Evolutionary conservation across 2,888 invertebrate genomes (phyloP).

Genomic region (Synergus gifuensis): DNA sequence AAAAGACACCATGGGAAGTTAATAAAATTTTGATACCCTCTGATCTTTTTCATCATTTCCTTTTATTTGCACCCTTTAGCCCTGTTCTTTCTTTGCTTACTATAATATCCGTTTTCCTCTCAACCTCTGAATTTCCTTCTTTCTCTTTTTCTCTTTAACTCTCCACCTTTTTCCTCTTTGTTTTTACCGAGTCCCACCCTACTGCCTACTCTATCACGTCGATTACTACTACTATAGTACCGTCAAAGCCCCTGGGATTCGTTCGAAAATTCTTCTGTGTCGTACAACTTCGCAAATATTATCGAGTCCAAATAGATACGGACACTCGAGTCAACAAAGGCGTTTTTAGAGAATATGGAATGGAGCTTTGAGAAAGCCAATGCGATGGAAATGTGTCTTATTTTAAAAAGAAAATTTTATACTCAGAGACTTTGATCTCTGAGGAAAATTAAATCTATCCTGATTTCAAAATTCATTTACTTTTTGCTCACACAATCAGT

Average conservation of each 20-base stretch:
- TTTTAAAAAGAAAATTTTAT: slow-evolving; percentile 31
- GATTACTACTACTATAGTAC: slow-evolving; percentile 53
- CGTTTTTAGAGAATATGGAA: slow-evolving; percentile 6
- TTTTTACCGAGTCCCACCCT: slow-evolving; percentile 26
- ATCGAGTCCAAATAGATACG: slow-evolving; percentile 32
- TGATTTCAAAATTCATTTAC: background rate
- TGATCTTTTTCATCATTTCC: slow-evolving; percentile 38
- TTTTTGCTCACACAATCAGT: no score
- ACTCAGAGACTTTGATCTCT: background rate
- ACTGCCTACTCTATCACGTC: slow-evolving; percentile 34
- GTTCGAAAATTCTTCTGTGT: slow-evolving; percentile 34
- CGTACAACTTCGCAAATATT: slow-evolving; percentile 22
- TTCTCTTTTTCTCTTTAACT: slow-evolving; percentile 45
- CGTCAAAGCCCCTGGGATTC: slow-evolving; percentile 48
- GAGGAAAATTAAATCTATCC: background rate
- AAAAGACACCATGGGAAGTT: slow-evolving; percentile 35
- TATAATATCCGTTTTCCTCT: slow-evolving; percentile 29
- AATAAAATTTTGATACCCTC: slow-evolving; percentile 38
- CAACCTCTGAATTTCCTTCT: slow-evolving; percentile 18
- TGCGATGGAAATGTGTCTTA: slow-evolving; percentile 37
- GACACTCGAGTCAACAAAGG: slow-evolving; percentile 37
- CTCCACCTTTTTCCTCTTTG: slow-evolving; percentile 43
- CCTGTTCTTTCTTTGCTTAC: slow-evolving; percentile 40
- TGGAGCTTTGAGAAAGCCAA: slow-evolving; percentile 26
- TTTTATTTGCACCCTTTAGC: slow-evolving; percentile 42